Evolutionary conservation across 2,888 invertebrate genomes (phyloP).

Genomic region (Ormyrus thymus): DNA sequence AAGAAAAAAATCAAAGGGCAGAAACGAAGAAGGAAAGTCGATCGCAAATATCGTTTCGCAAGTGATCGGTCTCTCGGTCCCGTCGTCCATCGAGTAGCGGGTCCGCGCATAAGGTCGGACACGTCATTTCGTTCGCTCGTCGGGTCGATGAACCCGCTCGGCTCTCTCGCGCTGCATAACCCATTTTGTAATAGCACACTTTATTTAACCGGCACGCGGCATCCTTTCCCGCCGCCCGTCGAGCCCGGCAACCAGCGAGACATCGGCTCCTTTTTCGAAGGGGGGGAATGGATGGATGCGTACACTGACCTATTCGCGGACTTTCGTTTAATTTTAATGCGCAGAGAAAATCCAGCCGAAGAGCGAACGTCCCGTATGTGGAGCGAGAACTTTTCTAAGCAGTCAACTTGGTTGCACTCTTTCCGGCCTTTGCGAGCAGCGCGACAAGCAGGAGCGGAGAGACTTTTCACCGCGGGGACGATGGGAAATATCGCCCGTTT

Average conservation of each 20-base stretch:
- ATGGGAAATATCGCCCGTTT: no score
- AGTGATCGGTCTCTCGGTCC: slow-evolving; percentile 63
- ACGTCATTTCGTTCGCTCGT: slow-evolving; percentile 60
- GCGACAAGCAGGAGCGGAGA: no score
- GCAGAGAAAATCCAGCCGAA: neutral
- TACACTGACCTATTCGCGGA: slow-evolving; percentile 35
- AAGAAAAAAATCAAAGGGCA: slow-evolving; percentile 54
- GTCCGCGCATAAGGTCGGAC: slow-evolving; percentile 23
- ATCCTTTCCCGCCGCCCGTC: slow-evolving; percentile 63
- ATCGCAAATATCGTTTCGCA: neutral
- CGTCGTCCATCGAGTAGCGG: slow-evolving; percentile 56
- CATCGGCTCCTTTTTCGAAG: neutral
- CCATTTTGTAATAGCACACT: slow-evolving; percentile 75
- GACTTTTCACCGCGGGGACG: no score
- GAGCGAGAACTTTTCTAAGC: slow-evolving; percentile 49
- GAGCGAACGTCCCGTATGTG: slow-evolving; percentile 37
- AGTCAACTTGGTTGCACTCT: neutral
- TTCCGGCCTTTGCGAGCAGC: neutral
- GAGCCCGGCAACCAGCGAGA: neutral
- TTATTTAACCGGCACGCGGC: slow-evolving; percentile 71
- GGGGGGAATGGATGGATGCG: neutral
- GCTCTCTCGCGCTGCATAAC: slow-evolving; percentile 71
- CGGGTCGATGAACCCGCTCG: slow-evolving; percentile 70
- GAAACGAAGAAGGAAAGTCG: neutral
- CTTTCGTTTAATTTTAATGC: slow-evolving; percentile 49